Base-by-base conservation (phyloP, 2,113 vertebrate genomes). In the Oryzias melastigma region DNA sequence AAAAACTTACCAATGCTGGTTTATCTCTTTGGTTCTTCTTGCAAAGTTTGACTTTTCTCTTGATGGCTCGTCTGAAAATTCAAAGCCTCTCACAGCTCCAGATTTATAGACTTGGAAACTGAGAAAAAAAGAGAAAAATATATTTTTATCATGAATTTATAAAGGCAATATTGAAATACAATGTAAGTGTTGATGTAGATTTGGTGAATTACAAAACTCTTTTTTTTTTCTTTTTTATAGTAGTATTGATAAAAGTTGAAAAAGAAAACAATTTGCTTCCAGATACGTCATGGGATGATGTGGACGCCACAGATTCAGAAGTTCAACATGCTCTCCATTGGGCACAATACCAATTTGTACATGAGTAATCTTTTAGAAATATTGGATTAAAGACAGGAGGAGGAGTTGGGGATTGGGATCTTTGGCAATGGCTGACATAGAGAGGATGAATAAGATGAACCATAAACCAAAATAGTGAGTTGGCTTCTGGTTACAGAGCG, bases 331-430 rank as follows among this genome's bases (percentile, higher is more conserved):
- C 18, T 35, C 58, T 7, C 19, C 40, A 27, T 66, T 58, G 49
- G 40, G 29, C 49, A 55, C 15, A 35, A 60, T 29, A 63, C 47
- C 17, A 81, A 59, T 47, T 69, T 53, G 53, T 46, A 59, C 51
- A 58, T 45, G 52, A 72, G 20, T 50, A 56, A 58, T 65, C 27
- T 54, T 44, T 54, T 14, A 46, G 43, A 50, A 60, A 51, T 24
- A 17, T 35, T 43, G 35, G 62, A 70, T 73, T 63, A 49, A 47
- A 68, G 52, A 12, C 40, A 57, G 50, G 27, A 52, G 41, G 29
- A 47, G 35, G 19, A 51, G 20, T 14, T 6, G 20, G 27, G 10
- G 14, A 40, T 7, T 18, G 27, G 19, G 20, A 24, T 58, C 55
- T 35, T 50, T 27, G 47, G 49, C 20, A 5, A 62, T 58, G n/a